phyloP scores from a whole-genome alignment of 92 coral and sea anemone genomes.

The Palythoa caribaeorum region DNA sequence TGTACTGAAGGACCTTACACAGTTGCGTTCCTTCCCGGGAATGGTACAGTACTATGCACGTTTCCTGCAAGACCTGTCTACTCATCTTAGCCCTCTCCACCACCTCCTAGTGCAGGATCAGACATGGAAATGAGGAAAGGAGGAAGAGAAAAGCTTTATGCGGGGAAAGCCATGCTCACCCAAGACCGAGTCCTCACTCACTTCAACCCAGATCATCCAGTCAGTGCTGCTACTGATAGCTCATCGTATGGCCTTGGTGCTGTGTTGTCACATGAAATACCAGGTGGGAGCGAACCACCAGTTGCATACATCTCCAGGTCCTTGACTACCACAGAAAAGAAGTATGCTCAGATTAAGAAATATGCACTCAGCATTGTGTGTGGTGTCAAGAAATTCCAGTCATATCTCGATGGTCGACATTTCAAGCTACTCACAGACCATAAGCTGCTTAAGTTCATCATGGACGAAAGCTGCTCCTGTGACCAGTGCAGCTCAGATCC shows the following conservation, averaged over 20 bases:
- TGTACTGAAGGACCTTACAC: not conserved
- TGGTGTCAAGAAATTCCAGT: not conserved
- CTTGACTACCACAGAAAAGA: not conserved
- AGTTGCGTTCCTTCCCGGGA: not conserved
- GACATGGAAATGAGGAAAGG: too few relatives aligned
- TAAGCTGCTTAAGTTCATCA: not conserved
- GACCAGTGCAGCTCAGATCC: not conserved
- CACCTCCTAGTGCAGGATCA: too few relatives aligned
- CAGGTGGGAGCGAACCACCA: not conserved
- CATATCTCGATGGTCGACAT: not conserved
- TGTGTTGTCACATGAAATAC: not conserved
- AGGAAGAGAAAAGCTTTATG: too few relatives aligned
- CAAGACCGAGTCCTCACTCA: not conserved
- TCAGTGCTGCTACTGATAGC: not conserved
- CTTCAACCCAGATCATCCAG: not conserved
- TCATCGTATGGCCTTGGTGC: constrained; percentile 8
- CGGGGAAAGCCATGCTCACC: not conserved
- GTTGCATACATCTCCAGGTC: not conserved
- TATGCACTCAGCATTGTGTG: not conserved
- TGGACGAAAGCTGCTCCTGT: not conserved
- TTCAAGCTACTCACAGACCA: not conserved
- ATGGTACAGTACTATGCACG: not conserved
- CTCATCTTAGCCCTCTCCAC: not conserved
- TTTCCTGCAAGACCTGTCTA: not conserved
- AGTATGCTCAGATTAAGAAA: not conserved